Percentiles rank a stretch among this genome's conserved stretches.
These are phyloP conservation scores for Crocidura indochinensis DNA, from an alignment of 2,797 vertebrate genomes.

Conservation along the genomic window DNA sequence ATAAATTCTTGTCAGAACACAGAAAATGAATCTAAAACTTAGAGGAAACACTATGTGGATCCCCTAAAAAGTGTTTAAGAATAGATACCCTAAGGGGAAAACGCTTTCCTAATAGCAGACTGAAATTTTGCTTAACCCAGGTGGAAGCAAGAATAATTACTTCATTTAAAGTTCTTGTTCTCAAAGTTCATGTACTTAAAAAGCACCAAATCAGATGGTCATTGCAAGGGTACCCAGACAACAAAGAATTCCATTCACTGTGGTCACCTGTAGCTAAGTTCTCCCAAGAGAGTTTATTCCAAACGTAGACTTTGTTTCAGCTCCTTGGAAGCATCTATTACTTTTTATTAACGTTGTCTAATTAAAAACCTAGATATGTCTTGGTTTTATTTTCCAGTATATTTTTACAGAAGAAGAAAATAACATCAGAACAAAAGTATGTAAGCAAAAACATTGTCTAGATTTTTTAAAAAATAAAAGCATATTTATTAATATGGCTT, in stretches of 20 bases:
- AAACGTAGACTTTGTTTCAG: slow-evolving; percentile 25
- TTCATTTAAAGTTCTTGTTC: slow-evolving; percentile 63
- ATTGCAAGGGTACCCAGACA: neutral
- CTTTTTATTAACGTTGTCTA: slow-evolving; percentile 49
- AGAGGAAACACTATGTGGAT: slow-evolving; percentile 27
- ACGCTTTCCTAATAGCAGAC: slow-evolving; percentile 53
- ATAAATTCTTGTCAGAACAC: slow-evolving; percentile 41
- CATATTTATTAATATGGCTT: slow-evolving; percentile 26
- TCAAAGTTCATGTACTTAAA: slow-evolving; percentile 36
- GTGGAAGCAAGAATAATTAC: slow-evolving; percentile 64
- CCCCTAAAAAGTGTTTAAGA: slow-evolving; percentile 29
- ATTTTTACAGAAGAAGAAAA: slow-evolving; percentile 71
- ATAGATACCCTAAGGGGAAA: slow-evolving; percentile 6
- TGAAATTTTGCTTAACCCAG: slow-evolving; percentile 38
- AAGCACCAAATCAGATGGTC: slow-evolving; percentile 16
- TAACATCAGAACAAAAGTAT: neutral
- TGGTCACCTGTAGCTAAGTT: neutral
- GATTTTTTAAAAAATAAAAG: slow-evolving; percentile 52
- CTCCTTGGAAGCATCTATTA: slow-evolving; percentile 55
- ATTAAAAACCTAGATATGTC: slow-evolving; percentile 58
- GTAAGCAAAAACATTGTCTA: slow-evolving; percentile 11
- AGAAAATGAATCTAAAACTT: slow-evolving; percentile 56
- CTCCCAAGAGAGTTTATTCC: slow-evolving; percentile 28
- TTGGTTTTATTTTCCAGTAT: slow-evolving; percentile 23
- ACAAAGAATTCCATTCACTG: neutral